These are phyloP conservation scores for Mesocentrotus franciscanus DNA, from an alignment of 53 echinoderm and acorn worm genomes.

Conservation along the genomic window DNA sequence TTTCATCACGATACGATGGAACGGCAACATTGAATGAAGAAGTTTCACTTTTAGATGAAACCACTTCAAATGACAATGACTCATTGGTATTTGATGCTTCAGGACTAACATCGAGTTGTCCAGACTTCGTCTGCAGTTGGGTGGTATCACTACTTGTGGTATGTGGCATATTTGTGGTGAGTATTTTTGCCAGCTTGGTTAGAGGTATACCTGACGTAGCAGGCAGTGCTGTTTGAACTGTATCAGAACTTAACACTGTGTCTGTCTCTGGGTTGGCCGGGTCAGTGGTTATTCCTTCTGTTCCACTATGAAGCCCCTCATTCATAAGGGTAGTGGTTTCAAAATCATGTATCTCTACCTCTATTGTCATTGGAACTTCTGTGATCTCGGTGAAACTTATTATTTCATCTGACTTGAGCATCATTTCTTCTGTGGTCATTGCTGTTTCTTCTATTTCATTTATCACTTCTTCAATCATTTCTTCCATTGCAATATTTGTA, in stretches of 20 bases:
- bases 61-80: background rate
- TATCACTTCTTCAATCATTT: background rate
- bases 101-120: background rate
- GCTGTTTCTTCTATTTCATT: constrained; percentile 12
- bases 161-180: background rate
- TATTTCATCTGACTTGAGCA: background rate
- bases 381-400: background rate
- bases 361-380: background rate
- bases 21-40: background rate
- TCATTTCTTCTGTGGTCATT: background rate
- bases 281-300: background rate
- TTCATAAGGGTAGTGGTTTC: background rate
- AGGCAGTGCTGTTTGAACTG: constrained; percentile 16
- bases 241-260: background rate
- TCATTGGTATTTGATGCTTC: background rate
- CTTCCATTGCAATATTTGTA: background rate
- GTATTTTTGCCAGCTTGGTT: background rate
- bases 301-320: background rate
- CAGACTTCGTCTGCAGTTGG: background rate
- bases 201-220: background rate
- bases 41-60: background rate
- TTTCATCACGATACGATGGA: constrained; percentile 28
- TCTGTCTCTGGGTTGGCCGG: background rate
- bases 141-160: background rate
- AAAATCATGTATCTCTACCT: background rate